Conservation (phyloP, 2,113 vertebrate species). For the Apodemus speciosus region DNA sequence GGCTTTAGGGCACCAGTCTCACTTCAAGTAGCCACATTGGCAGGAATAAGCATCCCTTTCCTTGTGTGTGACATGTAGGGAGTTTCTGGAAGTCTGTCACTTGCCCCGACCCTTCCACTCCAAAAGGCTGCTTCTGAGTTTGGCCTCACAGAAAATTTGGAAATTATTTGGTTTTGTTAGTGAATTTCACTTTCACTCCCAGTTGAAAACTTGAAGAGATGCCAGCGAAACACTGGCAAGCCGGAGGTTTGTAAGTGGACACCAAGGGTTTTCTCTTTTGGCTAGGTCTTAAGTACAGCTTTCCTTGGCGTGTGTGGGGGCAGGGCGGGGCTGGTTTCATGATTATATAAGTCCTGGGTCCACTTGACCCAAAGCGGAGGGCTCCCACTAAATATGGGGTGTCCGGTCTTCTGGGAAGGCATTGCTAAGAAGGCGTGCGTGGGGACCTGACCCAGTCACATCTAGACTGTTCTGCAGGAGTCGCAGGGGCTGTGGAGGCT, state of each 20-base stretch:
- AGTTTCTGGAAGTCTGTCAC: neutral
- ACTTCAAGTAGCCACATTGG: neutral
- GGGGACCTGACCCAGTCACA: neutral
- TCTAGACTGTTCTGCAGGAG: neutral
- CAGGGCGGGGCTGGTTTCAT: neutral
- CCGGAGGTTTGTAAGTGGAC: neutral
- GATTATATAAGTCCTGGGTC: neutral
- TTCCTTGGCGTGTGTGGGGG: neutral
- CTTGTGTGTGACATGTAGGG: neutral
- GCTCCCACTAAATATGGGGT: neutral
- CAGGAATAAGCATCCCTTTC: neutral
- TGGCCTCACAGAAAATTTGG: neutral
- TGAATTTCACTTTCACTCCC: neutral
- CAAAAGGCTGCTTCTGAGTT: neutral
- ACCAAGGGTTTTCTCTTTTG: neutral
- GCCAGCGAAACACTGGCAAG: neutral
- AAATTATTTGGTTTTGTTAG: neutral
- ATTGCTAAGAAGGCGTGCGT: neutral
- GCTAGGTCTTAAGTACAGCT: neutral
- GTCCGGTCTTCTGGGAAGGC: neutral
- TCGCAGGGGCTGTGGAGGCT: neutral
- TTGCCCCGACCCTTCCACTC: neutral
- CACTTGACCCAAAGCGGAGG: neutral
- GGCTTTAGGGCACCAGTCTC: accelerated
- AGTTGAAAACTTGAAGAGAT: neutral